Evolutionary conservation across 2,888 invertebrate species (phyloP), one percentile per base, ranked within the genome.

Genomic region (Cremastobaeus sp.): DNA sequence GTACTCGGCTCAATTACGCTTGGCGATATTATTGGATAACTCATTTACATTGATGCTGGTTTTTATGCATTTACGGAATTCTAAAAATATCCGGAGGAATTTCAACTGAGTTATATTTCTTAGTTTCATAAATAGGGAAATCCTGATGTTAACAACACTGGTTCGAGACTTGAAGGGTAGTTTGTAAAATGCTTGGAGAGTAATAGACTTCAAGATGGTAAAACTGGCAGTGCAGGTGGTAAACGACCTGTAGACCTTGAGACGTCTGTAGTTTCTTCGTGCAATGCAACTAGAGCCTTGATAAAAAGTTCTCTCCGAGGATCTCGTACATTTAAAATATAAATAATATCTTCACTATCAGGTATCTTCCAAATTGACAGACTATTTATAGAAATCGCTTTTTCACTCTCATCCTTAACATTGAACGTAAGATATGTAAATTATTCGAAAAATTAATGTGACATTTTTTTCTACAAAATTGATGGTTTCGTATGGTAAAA

Each of bases 231-330:
- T 76, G 81, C 85, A 86, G 85, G 84, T 86, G 86, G 86, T 84
- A 86, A 86, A 85, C 79, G 85, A 86, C 85, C 85, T 76, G 83
- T 79, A 81, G 86, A 74, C 86, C 86, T 86, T 86, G 86, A 86
- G 83, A 83, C 82, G 81, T 82, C 80, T 82, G 80, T 80, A 77
- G 79, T 71, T 65, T 70, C 39, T 68, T 73, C 60, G 37, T 14
- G 65, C 55, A 78, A 77, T 71, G 54, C 71, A 59, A 74, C 66
- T 70, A 62, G 62, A 55, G 55, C 55, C 30, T 65, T 30, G 64
- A 72, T 64, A 18, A 72, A 69, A 73, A 65, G 39, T 52, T 65
- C 47, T 37, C 37, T 41, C 41, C 52, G 35, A 64, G 59, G 62
- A 55, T 55, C 62, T 59, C 25, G 43, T 39, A 37, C 20, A 48